phyloP scores from a whole-genome alignment of 2,888 invertebrate genomes.

The Sabellastarte sp. region DNA sequence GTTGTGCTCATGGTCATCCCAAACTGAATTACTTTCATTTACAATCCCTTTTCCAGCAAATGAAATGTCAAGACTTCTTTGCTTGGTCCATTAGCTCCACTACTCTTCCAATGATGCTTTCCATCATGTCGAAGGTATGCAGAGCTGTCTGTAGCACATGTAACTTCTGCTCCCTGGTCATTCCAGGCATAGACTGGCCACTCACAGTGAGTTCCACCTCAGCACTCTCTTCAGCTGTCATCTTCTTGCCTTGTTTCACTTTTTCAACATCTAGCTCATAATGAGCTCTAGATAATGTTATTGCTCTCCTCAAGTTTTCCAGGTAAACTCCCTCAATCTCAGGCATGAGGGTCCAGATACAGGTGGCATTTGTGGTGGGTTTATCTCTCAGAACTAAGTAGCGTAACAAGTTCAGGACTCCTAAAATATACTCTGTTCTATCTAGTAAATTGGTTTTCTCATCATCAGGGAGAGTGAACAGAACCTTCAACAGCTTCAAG shows the following conservation, averaged over 20 bases:
- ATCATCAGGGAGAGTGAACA: slow-evolving; percentile 63
- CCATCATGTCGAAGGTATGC: slow-evolving; percentile 79
- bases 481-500: slow-evolving; percentile 65
- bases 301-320: slow-evolving; percentile 68
- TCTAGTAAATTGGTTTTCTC: slow-evolving; percentile 80
- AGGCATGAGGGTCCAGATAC: slow-evolving; percentile 67
- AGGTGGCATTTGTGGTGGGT: slow-evolving; percentile 61
- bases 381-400: slow-evolving; percentile 73
- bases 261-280: slow-evolving; percentile 73
- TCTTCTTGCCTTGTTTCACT: slow-evolving; percentile 34
- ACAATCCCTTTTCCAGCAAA: too few species aligned
- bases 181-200: slow-evolving; percentile 62
- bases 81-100: slow-evolving; percentile 61
- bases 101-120: slow-evolving; percentile 73
- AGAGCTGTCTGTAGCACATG: slow-evolving; percentile 69
- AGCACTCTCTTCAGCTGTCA: slow-evolving; percentile 1
- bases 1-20: too few species aligned
- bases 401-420: slow-evolving; percentile 76
- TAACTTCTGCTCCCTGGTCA: slow-evolving; percentile 69
- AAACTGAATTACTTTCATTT: too few species aligned
- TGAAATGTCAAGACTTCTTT: neutral
- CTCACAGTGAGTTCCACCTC: slow-evolving; percentile 65
- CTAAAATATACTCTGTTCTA: slow-evolving; percentile 75
- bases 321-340: slow-evolving; percentile 68
- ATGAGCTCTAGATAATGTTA: slow-evolving; percentile 77